Conservation (phyloP, 2,113 vertebrate species). For the Malurus elegans region DNA sequence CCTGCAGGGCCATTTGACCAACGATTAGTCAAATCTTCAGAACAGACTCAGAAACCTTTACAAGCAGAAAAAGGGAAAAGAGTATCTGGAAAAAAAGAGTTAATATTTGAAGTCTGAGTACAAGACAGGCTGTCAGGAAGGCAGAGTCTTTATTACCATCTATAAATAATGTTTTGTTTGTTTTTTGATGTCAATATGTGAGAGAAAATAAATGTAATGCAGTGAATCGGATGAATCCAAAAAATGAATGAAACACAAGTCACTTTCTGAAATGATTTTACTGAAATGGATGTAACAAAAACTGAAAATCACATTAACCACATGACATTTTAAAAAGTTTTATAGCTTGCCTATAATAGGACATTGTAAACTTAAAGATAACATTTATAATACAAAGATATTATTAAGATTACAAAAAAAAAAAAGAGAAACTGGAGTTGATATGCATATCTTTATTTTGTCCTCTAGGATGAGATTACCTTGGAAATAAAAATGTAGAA, state of each 20-base stretch:
- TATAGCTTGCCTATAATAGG: background rate
- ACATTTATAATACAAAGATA: background rate
- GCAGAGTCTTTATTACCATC: background rate
- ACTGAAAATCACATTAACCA: background rate
- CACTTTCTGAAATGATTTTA: slow-evolving; percentile 27
- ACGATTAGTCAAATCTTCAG: background rate
- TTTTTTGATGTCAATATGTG: background rate
- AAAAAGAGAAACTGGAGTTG: background rate
- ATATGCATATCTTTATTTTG: background rate
- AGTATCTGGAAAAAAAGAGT: background rate
- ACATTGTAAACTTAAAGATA: background rate
- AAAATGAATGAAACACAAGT: background rate
- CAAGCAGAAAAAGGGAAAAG: background rate
- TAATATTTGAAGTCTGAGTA: background rate
- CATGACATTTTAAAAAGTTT: background rate
- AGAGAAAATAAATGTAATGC: background rate
- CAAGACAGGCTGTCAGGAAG: background rate
- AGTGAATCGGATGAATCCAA: background rate
- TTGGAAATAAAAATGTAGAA: background rate
- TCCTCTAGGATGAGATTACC: background rate
- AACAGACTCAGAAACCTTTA: background rate
- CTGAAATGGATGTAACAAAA: background rate
- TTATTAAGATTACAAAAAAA: background rate
- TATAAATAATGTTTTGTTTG: background rate
- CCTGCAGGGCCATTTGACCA: background rate